These are phyloP conservation scores for Calameuta filiformis DNA, from an alignment of 2,888 invertebrate genomes.

Conservation along the genomic window DNA sequence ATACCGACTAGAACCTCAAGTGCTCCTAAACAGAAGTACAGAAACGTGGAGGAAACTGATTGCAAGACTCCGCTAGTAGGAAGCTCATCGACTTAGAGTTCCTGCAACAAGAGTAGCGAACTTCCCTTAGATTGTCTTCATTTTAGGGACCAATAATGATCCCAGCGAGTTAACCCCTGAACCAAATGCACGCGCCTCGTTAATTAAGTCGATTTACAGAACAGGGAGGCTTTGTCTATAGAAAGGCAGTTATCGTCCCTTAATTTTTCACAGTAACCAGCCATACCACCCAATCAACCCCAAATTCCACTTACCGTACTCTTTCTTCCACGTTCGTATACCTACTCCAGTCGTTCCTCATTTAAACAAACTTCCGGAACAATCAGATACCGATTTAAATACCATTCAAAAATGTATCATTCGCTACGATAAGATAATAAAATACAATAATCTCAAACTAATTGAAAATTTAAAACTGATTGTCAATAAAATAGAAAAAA, in stretches of 20 bases:
- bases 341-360: neutral
- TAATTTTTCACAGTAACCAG: neutral
- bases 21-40: neutral
- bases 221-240: neutral
- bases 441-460: neutral
- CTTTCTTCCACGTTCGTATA: neutral
- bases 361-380: neutral
- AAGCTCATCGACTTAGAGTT: conserved; percentile 1
- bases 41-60: neutral
- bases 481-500: neutral
- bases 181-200: neutral
- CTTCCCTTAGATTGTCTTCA: neutral
- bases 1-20: neutral
- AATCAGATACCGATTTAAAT: neutral
- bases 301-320: neutral
- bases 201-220: conserved; percentile 2
- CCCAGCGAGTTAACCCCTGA: neutral
- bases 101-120: neutral
- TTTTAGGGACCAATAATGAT: conserved; percentile 1
- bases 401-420: too few species aligned
- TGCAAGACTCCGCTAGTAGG: neutral
- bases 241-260: neutral
- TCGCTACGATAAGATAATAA: too few species aligned
- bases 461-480: neutral
- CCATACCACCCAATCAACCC: neutral